Conservation (phyloP, 1,140 invertebrate genomes). For the Capitella teleta region DNA sequence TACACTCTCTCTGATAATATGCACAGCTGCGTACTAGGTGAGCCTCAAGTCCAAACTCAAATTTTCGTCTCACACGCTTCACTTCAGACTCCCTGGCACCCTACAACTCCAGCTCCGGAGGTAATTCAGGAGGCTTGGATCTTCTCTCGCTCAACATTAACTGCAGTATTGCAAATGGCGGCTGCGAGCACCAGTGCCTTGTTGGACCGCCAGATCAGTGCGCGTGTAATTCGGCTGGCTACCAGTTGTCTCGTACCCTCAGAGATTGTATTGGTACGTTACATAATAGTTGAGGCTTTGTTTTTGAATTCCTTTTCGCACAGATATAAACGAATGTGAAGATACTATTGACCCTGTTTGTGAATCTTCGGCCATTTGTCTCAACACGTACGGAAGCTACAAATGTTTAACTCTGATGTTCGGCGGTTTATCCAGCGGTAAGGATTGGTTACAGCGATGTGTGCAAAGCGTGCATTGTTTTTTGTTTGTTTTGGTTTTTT, state of each 20-base stretch:
- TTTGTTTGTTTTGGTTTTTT: neutral
- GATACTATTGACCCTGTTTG: neutral
- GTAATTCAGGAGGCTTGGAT: neutral
- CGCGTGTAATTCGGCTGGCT: neutral
- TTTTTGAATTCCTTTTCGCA: neutral
- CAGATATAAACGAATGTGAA: slow-evolving; percentile 2
- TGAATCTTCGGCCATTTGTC: neutral
- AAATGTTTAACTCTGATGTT: neutral
- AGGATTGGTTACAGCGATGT: neutral
- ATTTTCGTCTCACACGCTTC: neutral
- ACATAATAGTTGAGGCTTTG: neutral
- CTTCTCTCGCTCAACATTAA: neutral
- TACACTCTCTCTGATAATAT: neutral
- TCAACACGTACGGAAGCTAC: neutral
- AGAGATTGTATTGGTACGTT: neutral
- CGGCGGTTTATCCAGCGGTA: neutral
- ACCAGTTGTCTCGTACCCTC: neutral
- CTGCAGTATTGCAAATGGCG: neutral
- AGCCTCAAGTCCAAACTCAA: neutral
- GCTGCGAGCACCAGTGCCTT: slow-evolving; percentile 1
- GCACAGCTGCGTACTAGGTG: no score
- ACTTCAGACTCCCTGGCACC: neutral
- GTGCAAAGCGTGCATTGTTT: neutral
- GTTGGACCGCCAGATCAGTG: neutral
- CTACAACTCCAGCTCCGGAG: neutral